These are phyloP conservation scores for Lydus trimaculatus DNA, from an alignment of 2,888 invertebrate genomes.

Conservation along the genomic window DNA sequence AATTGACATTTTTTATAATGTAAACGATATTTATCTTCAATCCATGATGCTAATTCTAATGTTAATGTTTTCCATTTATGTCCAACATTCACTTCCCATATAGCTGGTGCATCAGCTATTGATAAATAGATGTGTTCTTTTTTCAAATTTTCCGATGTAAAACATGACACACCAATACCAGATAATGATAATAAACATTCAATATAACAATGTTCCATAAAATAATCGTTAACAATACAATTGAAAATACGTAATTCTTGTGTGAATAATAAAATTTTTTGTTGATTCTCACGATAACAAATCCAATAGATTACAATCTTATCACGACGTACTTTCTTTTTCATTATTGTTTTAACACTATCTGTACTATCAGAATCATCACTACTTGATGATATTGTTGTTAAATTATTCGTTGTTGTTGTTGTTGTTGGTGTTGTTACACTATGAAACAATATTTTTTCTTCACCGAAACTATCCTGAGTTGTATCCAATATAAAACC, in stretches of 20 bases:
- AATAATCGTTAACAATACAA: conserved; percentile 66
- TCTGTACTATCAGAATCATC: conserved; percentile 64
- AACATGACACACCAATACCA: conserved; percentile 71
- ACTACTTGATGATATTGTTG: conserved; percentile 64
- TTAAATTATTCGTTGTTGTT: conserved; percentile 51
- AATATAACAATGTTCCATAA: conserved; percentile 72
- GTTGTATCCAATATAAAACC: conserved; percentile 77
- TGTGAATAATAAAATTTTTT: conserved; percentile 77
- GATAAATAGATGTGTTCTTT: conserved; percentile 76
- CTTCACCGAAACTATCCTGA: conserved; percentile 76
- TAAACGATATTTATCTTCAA: conserved; percentile 79
- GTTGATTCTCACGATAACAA: conserved; percentile 77
- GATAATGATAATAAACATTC: conserved; percentile 75
- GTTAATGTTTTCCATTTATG: conserved; percentile 82
- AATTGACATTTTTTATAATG: conserved; percentile 76
- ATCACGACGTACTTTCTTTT: conserved; percentile 74
- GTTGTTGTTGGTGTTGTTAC: conserved; percentile 66
- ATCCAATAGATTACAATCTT: conserved; percentile 83
- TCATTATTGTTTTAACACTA: conserved; percentile 55
- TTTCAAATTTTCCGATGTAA: conserved; percentile 53
- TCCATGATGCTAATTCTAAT: conserved; percentile 79
- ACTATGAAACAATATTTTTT: conserved; percentile 75
- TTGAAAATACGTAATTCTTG: conserved; percentile 77
- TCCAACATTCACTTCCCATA: conserved; percentile 84
- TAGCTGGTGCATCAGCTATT: conserved; percentile 72